A percentile compares a stretch with the other conserved stretches of the same genome.
Conservation (phyloP, 1,140 invertebrate species). For the Triops cancriformis region DNA sequence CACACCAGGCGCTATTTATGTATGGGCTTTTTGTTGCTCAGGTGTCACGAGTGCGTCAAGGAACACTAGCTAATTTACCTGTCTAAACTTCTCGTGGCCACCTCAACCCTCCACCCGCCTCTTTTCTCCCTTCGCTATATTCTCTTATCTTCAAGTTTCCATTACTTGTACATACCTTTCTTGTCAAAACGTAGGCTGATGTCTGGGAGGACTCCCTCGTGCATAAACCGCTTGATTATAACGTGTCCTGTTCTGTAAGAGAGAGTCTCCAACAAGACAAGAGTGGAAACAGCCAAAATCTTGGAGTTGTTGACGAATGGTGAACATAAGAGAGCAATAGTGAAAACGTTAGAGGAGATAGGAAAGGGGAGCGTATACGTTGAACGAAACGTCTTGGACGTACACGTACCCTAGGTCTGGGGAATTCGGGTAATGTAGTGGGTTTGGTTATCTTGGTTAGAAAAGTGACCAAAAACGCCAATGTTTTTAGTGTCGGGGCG, state of each 20-base stretch:
- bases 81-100: neutral
- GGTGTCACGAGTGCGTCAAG: constrained; percentile 4
- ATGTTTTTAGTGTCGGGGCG: too few species aligned
- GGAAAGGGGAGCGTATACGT: too few species aligned
- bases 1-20: neutral
- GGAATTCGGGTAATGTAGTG: too few species aligned
- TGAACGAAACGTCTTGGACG: too few species aligned
- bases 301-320: too few species aligned
- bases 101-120: neutral
- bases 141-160: neutral
- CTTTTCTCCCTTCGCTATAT: neutral
- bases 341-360: too few species aligned
- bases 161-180: neutral
- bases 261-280: too few species aligned
- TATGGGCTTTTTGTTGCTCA: neutral
- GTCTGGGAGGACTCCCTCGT: neutral
- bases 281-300: too few species aligned
- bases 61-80: constrained; percentile 8
- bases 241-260: neutral
- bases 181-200: neutral
- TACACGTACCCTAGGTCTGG: too few species aligned
- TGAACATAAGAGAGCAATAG: too few species aligned
- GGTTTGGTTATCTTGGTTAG: too few species aligned
- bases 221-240: neutral
- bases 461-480: too few species aligned